These are phyloP conservation scores for Drosophila melanosoma DNA, from an alignment of 2,888 invertebrate species.

Conservation along the genomic window DNA sequence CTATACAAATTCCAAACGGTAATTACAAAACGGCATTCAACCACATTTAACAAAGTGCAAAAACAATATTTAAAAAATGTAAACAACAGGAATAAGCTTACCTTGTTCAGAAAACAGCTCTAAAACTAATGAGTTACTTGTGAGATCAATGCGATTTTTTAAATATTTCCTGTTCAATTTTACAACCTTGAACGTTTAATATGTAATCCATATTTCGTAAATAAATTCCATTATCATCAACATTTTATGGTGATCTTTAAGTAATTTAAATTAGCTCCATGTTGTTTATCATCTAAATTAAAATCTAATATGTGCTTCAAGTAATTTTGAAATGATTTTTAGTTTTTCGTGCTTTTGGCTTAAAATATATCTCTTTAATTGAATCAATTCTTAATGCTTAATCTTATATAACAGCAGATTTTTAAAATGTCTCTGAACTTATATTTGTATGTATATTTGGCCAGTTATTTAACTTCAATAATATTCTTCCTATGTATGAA, in stretches of 20 bases:
- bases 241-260: background rate
- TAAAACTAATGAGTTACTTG: slow-evolving; percentile 4
- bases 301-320: background rate
- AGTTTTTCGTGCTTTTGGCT: background rate
- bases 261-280: background rate
- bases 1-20: slow-evolving; percentile 59
- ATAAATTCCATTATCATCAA: background rate
- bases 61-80: slow-evolving; percentile 19
- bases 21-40: slow-evolving; percentile 56
- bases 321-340: background rate
- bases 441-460: no score
- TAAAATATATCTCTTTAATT: background rate
- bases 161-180: background rate
- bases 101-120: slow-evolving; percentile 14
- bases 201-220: background rate
- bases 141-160: background rate
- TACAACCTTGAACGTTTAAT: background rate
- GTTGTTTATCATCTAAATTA: background rate
- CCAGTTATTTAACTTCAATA: no score
- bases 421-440: background rate
- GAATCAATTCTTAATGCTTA: background rate
- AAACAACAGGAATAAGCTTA: background rate
- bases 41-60: slow-evolving; percentile 14
- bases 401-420: background rate
- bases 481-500: no score